These are phyloP conservation scores for Cliona cf. orientalis DNA, from an alignment of 37 sponge, comb jelly and placozoan species.

Conservation along the genomic window DNA sequence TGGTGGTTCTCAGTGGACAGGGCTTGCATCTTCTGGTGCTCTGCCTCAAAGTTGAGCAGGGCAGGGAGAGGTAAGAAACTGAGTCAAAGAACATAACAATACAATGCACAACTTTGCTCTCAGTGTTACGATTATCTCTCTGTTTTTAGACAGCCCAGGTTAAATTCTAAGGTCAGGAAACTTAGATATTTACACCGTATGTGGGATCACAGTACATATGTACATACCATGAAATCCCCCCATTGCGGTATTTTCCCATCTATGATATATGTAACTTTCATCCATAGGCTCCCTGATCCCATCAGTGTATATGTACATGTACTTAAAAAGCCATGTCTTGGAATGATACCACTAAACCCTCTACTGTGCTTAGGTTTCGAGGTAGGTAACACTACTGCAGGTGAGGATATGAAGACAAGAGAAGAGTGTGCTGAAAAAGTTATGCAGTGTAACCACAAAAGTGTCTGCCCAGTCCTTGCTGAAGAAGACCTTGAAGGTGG, in stretches of 20 bases:
- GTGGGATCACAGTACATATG: no score
- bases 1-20: slow-evolving; percentile 68
- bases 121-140: no score
- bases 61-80: slow-evolving; percentile 67
- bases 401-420: slow-evolving; percentile 79
- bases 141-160: no score
- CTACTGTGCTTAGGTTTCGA: background rate
- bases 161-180: no score
- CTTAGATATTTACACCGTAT: background rate
- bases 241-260: background rate
- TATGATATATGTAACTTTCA: no score
- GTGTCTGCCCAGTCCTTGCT: slow-evolving; percentile 86
- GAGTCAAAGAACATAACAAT: slow-evolving; percentile 41
- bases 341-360: background rate
- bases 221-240: no score
- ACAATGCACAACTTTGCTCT: no score
- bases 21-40: slow-evolving; percentile 77
- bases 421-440: slow-evolving; percentile 93
- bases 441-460: slow-evolving; percentile 79
- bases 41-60: slow-evolving; percentile 79
- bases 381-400: no score
- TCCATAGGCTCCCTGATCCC: no score
- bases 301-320: no score
- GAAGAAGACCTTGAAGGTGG: slow-evolving; percentile 83
- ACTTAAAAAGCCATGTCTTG: no score